phyloP scores from a whole-genome alignment of 1,140 invertebrate genomes.

The Gryllus bimaculatus region DNA sequence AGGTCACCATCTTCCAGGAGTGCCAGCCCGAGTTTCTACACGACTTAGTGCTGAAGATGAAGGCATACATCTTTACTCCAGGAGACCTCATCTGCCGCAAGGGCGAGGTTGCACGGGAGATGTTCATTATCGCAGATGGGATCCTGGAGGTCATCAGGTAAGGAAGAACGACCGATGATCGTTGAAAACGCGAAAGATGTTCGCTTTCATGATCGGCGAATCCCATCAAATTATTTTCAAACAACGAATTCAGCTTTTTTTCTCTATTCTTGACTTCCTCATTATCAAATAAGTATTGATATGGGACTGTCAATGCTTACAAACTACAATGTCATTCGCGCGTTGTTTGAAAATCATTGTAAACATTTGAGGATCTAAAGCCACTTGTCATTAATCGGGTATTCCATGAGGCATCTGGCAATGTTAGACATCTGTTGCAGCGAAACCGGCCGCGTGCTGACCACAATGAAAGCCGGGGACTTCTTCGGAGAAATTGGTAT shows the following conservation, averaged over 20 bases:
- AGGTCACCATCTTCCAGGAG: conserved; percentile 84
- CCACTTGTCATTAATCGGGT: background rate
- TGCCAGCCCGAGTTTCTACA: conserved; percentile 95
- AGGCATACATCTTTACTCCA: conserved; percentile 93
- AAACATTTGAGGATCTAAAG: background rate
- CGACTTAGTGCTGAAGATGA: conserved; percentile 95
- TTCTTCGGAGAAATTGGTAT: conserved; percentile 98
- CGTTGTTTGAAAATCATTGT: too few relatives aligned
- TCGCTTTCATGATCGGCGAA: too few relatives aligned
- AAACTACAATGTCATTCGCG: too few relatives aligned
- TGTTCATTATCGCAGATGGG: conserved; percentile 97
- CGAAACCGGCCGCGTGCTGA: conserved; percentile 83
- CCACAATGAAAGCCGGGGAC: conserved; percentile 93
- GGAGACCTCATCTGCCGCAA: conserved; percentile 93
- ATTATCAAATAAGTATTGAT: too few relatives aligned
- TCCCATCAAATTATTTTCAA: too few relatives aligned
- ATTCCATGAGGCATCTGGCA: too few relatives aligned
- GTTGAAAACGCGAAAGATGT: too few relatives aligned
- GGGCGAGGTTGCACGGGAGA: conserved; percentile 89
- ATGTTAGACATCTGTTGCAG: conserved; percentile 39
- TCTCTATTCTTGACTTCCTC: too few relatives aligned
- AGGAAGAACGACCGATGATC: too few relatives aligned
- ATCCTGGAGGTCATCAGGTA: conserved; percentile 85
- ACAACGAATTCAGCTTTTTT: too few relatives aligned
- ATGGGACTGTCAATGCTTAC: too few relatives aligned